phyloP scores from a whole-genome alignment of 2,797 vertebrate genomes.

The Perodicticus potto region DNA sequence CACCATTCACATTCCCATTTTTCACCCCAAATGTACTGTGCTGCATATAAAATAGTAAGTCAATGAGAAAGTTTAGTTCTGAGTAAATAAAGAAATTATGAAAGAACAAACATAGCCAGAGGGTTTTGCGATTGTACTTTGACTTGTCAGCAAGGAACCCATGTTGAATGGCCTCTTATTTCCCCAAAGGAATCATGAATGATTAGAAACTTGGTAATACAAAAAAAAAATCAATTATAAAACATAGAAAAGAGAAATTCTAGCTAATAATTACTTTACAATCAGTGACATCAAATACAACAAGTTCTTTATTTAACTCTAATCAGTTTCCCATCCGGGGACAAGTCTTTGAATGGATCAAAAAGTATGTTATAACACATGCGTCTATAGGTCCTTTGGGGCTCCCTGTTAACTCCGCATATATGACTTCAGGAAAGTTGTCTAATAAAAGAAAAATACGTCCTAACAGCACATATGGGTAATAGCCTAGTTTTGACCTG shows the following conservation, averaged over 20 bases:
- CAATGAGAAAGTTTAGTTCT: constrained; percentile 2
- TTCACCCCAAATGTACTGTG: not conserved
- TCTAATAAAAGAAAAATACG: not conserved
- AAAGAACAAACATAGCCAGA: not conserved
- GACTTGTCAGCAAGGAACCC: constrained; percentile 1
- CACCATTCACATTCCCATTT: not conserved
- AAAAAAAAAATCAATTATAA: constrained; percentile 40
- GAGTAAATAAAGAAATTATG: not conserved
- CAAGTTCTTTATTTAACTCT: not conserved
- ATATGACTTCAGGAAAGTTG: not conserved
- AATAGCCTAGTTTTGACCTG: not conserved
- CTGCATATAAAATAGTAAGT: not conserved
- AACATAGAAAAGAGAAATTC: constrained; percentile 8
- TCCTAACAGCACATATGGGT: not conserved
- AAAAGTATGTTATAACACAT: not conserved
- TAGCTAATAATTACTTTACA: not conserved
- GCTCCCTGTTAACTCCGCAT: not conserved
- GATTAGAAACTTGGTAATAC: constrained; percentile 51
- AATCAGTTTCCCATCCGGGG: not conserved
- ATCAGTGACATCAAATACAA: not conserved
- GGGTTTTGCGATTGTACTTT: not conserved
- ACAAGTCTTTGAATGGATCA: not conserved
- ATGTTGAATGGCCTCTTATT: not conserved
- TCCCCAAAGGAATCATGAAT: constrained; percentile 20
- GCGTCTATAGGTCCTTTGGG: not conserved